A percentile compares a stretch with the other conserved stretches of the same genome.
These are phyloP conservation scores for Prolemur simus DNA, from an alignment of 2,113 vertebrate genomes.

Conservation along the genomic window DNA sequence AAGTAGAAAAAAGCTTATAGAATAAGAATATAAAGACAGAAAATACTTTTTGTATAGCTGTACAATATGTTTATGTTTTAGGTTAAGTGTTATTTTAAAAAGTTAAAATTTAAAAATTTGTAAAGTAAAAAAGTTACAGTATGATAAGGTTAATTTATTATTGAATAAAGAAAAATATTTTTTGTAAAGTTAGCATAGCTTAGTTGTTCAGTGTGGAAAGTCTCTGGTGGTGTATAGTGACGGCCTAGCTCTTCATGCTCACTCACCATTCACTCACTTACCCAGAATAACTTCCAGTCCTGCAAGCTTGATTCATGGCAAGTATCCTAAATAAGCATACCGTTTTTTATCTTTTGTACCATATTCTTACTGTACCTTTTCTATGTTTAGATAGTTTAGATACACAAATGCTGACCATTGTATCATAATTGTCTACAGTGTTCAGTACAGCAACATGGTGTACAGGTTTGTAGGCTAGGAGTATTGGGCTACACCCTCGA, in stretches of 20 bases:
- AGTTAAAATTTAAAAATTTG: neutral
- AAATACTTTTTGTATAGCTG: neutral
- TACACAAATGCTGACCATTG: neutral
- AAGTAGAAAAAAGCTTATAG: neutral
- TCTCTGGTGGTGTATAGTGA: neutral
- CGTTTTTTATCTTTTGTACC: neutral
- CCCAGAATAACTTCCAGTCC: neutral
- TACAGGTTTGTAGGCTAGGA: too few relatives aligned
- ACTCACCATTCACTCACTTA: neutral
- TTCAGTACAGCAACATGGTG: neutral
- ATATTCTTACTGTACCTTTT: neutral
- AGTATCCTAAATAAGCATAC: neutral
- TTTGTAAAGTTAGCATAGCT: neutral
- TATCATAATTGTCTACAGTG: neutral
- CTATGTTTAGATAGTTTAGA: neutral
- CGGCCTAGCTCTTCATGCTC: neutral
- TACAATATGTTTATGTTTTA: neutral
- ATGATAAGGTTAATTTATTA: neutral
- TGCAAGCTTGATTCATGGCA: neutral
- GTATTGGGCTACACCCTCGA: neutral
- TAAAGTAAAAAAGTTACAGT: neutral
- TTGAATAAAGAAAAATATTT: neutral
- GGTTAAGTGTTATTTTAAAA: neutral
- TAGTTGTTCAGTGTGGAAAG: neutral
- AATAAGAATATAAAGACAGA: neutral